Base-by-base conservation (phyloP, 2,888 invertebrate genomes). In the Lithophane ornitopus region DNA sequence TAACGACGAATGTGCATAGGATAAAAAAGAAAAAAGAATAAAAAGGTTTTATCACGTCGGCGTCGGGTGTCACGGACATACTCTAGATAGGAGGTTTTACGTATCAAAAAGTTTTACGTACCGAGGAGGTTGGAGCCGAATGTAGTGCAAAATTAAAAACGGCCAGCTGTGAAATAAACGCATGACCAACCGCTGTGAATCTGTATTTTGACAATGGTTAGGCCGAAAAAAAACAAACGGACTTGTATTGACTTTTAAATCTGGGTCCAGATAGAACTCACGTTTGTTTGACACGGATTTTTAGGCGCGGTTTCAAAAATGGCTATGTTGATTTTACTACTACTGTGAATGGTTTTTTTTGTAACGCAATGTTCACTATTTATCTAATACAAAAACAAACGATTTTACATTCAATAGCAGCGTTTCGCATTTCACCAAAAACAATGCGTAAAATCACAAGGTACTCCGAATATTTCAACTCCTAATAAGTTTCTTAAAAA, bases 11-110 rank as follows among this genome's bases (percentile, higher is more conserved):
- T 68, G 58, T 59, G 82, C 63, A 82, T 76, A 72, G 73, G 26
- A 49, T 70, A 81, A 74, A 72, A 61, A 54, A 19, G 7, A 70
- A 70, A 72, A 61, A 56, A 22, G 9, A 72, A 70, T 8, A 9
- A 80, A 79, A 46, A 22, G 28, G 52, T 71, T 85, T 74, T 87
- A 86, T 86, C 83, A 70, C 69, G 73, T 75, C 68, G 71, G 72
- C 69, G 73, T 75, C 68, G 71, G 44, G 65, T 85, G 85, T 85
- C 86, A 86, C 70, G 49, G 26, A 28, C 86, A 75, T 72, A 54
- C 63, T 66, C 68, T 74, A 70, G 78, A 78, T 82, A 22, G 34
- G 14, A 82, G 68, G 78, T 77, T 82, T 70, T 46, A 49, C 72
- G 56, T 72, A 41, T 71, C 68, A 81, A 73, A 71, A 58, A 80